These are phyloP conservation scores for Rallus crepitans DNA, from an alignment of 2,797 vertebrate species.

Conservation along the genomic window DNA sequence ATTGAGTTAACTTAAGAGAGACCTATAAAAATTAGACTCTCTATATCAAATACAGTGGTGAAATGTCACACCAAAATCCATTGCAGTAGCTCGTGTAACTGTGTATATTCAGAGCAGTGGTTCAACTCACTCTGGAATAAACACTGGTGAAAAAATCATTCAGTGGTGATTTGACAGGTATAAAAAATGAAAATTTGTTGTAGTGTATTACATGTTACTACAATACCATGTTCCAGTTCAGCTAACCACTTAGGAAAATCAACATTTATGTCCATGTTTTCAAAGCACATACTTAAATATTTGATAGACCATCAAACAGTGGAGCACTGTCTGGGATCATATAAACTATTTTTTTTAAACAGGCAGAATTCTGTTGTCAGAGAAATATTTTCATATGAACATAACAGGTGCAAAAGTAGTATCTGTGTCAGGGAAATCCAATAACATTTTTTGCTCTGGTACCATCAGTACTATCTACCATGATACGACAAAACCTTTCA, in stretches of 20 bases:
- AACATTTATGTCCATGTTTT: not conserved
- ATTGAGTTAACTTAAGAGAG: constrained; percentile 49
- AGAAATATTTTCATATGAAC: not conserved
- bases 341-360: not conserved
- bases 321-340: not conserved
- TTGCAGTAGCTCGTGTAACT: not conserved
- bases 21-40: constrained; percentile 42
- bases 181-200: not conserved
- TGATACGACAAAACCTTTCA: not conserved
- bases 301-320: not conserved
- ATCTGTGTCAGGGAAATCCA: not conserved
- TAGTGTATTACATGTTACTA: not conserved
- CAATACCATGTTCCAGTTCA: not conserved
- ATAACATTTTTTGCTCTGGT: not conserved
- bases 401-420: not conserved
- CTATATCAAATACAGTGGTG: constrained; percentile 21
- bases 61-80: constrained; percentile 39
- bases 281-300: not conserved
- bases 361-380: not conserved
- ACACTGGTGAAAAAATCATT: not conserved
- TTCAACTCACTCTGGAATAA: constrained; percentile 21
- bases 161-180: not conserved
- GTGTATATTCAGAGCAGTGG: not conserved
- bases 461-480: not conserved
- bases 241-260: not conserved